Base-by-base conservation (phyloP, 2,113 vertebrate species). In the Leiothrix lutea region DNA sequence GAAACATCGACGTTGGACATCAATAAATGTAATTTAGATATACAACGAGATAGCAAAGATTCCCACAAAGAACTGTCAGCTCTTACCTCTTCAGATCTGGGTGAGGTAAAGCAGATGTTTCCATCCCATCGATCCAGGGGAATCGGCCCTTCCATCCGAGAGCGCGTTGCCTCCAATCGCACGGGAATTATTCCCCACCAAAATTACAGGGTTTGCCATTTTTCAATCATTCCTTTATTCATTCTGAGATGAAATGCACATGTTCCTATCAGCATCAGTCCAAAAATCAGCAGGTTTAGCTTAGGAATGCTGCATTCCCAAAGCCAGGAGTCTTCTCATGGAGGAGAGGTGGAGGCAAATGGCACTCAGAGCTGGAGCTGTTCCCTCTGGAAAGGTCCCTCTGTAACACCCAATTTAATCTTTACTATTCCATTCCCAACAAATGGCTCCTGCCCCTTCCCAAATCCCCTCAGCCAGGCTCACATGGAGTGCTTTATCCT, bases 81-180 rank as follows among this genome's bases (percentile, higher is more conserved):
- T 48, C 75, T 80, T 67, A 91, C 92, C 85, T 95, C 79, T 31
- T 90, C 90, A 73, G 74, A 90, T 83, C 71, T 56, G 36, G 2
- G 7, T 83, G 88, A 97, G 80, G 60, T 31, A 48, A 90, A 93
- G 94, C 95, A 96, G 95, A 86, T 90, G 94, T 60, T 86, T 80
- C 16, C 90, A 62, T 47, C 84, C 66, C 18, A 40, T 18, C 35
- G 94, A 83, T 80, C 22, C 50, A 2, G 60, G 26, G 87, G 54
- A 82, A 25, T 40, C 2, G 3, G 48, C 84, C 64, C 44, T 69
- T 35, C 2, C 79, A 35, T 73, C 51, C 56, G 2, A 2, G 66
- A 62, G 72, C 1, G 50, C 14, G 22, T 21, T 67, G 25, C 29
- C 86, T 80, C 45, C 35, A 22, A 28, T 78, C 9, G 5, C 35